Conservation (phyloP, 2,888 invertebrate species). For the Girardia tigrina region DNA sequence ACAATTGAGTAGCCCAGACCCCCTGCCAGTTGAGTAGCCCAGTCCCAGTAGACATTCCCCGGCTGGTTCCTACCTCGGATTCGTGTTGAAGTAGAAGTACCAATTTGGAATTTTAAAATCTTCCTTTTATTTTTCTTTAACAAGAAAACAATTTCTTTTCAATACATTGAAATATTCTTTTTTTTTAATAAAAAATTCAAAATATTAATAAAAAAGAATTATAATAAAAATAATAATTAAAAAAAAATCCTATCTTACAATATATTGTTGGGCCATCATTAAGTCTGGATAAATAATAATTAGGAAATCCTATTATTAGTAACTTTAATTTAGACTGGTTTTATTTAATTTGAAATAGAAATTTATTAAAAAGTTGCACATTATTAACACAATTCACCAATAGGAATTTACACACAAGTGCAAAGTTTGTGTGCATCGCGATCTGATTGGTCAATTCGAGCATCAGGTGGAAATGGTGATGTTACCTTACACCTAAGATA, state of each 20-base stretch:
- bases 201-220: background rate
- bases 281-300: background rate
- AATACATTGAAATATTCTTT: too few relatives aligned
- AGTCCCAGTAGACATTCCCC: background rate
- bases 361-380: background rate
- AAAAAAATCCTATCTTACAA: too few relatives aligned
- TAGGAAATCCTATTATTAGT: background rate
- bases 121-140: too few relatives aligned
- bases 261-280: constrained; percentile 7
- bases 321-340: background rate
- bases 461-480: constrained; percentile 13
- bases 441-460: background rate
- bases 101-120: too few relatives aligned
- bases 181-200: too few relatives aligned
- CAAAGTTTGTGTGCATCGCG: background rate
- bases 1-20: background rate
- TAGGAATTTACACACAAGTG: background rate
- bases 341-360: constrained; percentile 21
- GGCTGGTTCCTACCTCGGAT: too few relatives aligned
- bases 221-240: background rate
- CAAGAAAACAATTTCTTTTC: too few relatives aligned
- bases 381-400: constrained; percentile 13
- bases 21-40: background rate
- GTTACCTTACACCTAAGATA: background rate
- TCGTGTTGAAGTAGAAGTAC: too few relatives aligned